Percentiles rank a stretch among this genome's conserved stretches.
Conservation (phyloP, 23 tunicate genomes). For the Clavelina lepadiformis region DNA sequence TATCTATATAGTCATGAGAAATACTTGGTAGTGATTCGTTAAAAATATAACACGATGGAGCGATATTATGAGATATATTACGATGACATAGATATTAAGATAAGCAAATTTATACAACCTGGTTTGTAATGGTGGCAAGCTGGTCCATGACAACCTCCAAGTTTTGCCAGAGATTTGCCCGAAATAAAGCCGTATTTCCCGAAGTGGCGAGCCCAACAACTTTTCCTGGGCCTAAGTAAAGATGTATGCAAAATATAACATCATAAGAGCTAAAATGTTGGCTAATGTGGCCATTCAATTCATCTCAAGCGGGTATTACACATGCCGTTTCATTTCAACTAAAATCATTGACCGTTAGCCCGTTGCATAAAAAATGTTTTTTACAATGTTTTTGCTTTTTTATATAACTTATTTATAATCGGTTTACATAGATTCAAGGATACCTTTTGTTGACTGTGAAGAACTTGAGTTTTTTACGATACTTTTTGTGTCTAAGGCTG, state of each 20-base stretch:
- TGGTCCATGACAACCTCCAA: slow-evolving; percentile 64
- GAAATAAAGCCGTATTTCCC: slow-evolving; percentile 65
- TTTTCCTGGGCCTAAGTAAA: slow-evolving; percentile 64
- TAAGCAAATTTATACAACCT: slow-evolving; percentile 29
- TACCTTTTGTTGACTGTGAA: slow-evolving; percentile 20
- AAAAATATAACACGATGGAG: no score
- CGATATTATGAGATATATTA: no score
- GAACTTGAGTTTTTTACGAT: slow-evolving; percentile 18
- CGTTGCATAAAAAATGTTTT: no score
- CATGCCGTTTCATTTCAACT: no score
- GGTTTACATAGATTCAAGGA: neutral
- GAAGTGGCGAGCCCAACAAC: slow-evolving; percentile 68
- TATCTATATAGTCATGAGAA: no score
- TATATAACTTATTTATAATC: neutral
- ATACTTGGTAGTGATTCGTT: no score
- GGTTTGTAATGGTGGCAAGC: slow-evolving; percentile 15
- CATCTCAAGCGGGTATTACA: no score
- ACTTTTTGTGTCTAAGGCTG: slow-evolving; percentile 56
- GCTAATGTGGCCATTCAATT: no score
- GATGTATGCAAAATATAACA: neutral
- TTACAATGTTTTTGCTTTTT: neutral
- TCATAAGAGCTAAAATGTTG: neutral
- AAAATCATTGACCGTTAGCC: no score
- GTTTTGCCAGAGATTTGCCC: slow-evolving; percentile 68
- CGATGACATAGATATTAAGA: no score